Percentiles rank a stretch among this genome's conserved stretches.
These are phyloP conservation scores for Nephrotoma appendiculata DNA, from an alignment of 2,888 invertebrate genomes.

Conservation along the genomic window DNA sequence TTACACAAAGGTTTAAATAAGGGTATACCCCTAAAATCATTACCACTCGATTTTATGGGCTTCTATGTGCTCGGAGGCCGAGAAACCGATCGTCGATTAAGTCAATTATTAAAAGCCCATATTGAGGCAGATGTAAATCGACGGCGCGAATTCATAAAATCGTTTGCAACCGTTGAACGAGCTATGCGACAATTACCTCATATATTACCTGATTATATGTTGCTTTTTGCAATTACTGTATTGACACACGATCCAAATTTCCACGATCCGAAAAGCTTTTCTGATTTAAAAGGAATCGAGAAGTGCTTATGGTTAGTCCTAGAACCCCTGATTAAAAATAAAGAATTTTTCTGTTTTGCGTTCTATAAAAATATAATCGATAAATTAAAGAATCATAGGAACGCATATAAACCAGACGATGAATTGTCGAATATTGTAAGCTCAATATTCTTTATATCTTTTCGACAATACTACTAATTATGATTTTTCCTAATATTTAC, in stretches of 20 bases:
- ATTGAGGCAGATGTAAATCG: slow-evolving; percentile 82
- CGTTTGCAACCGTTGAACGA: slow-evolving; percentile 55
- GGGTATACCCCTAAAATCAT: slow-evolving; percentile 75
- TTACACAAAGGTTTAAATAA: slow-evolving; percentile 76
- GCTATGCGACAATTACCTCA: slow-evolving; percentile 65
- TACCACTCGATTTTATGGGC: slow-evolving; percentile 94
- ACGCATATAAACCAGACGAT: slow-evolving; percentile 71
- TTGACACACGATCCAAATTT: slow-evolving; percentile 86
- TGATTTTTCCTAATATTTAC: slow-evolving; percentile 15
- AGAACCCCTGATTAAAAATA: slow-evolving; percentile 85
- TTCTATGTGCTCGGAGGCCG: slow-evolving; percentile 83
- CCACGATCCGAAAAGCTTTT: slow-evolving; percentile 57
- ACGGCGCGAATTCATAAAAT: slow-evolving; percentile 80
- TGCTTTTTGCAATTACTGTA: slow-evolving; percentile 92
- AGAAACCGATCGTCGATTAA: slow-evolving; percentile 59
- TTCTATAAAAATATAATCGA: slow-evolving; percentile 91
- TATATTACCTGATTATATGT: slow-evolving; percentile 92
- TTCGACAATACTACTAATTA: background rate
- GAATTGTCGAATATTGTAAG: slow-evolving; percentile 64
- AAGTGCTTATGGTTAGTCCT: slow-evolving; percentile 88
- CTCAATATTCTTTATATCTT: background rate
- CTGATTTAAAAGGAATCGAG: slow-evolving; percentile 62
- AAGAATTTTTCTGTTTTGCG: slow-evolving; percentile 87
- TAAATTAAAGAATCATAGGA: slow-evolving; percentile 88
- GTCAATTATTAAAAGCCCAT: slow-evolving; percentile 50